These are phyloP conservation scores for Glyphotaelius pellucidus DNA, from an alignment of 2,888 invertebrate species.

Conservation along the genomic window DNA sequence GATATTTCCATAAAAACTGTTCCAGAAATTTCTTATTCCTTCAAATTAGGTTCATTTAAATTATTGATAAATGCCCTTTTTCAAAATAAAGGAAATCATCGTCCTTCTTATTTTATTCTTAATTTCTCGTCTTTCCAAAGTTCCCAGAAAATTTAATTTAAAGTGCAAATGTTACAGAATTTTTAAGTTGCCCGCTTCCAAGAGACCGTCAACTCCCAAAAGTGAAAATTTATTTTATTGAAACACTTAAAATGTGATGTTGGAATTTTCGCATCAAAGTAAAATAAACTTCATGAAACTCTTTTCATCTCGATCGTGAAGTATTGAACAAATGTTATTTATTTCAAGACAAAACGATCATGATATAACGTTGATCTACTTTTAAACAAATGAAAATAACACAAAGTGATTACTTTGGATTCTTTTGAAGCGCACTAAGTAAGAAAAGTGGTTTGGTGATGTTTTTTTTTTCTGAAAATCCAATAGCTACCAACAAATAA, in stretches of 20 bases:
- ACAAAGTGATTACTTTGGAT: background rate
- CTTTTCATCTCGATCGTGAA: background rate
- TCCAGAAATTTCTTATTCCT: background rate
- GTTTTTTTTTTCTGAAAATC: too few relatives aligned
- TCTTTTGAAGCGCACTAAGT: too few relatives aligned
- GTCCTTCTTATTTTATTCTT: background rate
- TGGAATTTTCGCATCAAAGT: background rate
- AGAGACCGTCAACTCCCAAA: background rate
- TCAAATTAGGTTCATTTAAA: background rate
- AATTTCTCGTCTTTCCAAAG: background rate
- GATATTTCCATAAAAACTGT: background rate
- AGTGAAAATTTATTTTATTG: background rate
- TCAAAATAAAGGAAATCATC: background rate
- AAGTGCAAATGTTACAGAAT: background rate
- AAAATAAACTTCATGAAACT: background rate
- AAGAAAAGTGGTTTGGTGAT: too few relatives aligned
- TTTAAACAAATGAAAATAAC: background rate
- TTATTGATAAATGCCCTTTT: background rate
- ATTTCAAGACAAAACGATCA: background rate
- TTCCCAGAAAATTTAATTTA: background rate
- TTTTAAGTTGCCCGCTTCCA: background rate
- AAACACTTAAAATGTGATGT: background rate
- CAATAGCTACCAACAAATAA: too few relatives aligned
- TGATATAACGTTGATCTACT: background rate
- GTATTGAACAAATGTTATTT: background rate